phyloP scores from a whole-genome alignment of 2,113 vertebrate species.

The Tetrao urogallus region DNA sequence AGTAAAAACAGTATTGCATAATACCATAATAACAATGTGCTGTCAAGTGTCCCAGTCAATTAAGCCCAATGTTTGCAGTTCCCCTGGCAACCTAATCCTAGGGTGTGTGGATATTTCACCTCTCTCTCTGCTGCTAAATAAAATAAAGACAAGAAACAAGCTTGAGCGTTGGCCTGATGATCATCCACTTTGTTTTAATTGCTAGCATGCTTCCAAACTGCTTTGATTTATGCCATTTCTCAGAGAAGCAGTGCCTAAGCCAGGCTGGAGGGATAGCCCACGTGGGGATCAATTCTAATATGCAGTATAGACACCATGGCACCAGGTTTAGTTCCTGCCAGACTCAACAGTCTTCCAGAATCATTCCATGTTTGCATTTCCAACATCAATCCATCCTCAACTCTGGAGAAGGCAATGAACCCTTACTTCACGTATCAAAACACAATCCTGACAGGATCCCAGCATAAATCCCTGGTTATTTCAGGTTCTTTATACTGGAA shows the following conservation, averaged over 20 bases:
- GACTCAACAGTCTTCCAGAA: background rate
- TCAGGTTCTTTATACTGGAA: background rate
- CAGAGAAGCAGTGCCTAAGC: background rate
- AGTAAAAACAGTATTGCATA: background rate
- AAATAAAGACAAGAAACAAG: slow-evolving; percentile 13
- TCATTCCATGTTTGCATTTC: background rate
- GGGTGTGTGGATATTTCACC: background rate
- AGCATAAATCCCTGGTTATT: accelerated
- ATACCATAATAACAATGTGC: background rate
- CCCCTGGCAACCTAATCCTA: slow-evolving; percentile 8
- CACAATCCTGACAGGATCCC: background rate
- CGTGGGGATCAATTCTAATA: background rate
- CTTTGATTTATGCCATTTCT: background rate
- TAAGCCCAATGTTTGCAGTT: background rate
- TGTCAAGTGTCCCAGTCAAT: background rate
- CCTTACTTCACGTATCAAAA: background rate
- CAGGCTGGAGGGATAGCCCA: background rate
- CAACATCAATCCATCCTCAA: background rate
- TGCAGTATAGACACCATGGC: background rate
- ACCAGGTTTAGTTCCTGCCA: slow-evolving; percentile 1
- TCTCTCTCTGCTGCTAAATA: background rate
- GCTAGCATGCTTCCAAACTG: background rate
- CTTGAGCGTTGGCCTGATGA: background rate
- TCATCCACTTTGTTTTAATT: background rate
- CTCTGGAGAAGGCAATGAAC: background rate